These are phyloP conservation scores for Zaprionus nigranus DNA, from an alignment of 1,140 invertebrate genomes.

Conservation along the genomic window DNA sequence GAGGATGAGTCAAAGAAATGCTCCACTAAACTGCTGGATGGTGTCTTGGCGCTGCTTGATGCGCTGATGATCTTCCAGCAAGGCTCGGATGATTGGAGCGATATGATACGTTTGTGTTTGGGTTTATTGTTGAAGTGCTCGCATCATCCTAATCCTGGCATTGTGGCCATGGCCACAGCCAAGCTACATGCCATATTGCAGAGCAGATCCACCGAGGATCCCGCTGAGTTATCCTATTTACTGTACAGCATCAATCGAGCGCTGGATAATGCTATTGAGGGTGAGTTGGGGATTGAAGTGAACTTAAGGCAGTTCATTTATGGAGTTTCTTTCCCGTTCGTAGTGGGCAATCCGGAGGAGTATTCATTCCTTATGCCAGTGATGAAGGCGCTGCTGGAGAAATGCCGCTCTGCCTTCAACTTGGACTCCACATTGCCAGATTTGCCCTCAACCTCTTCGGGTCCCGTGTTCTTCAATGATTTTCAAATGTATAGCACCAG, in stretches of 20 bases:
- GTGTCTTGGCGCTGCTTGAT: slow-evolving; percentile 85
- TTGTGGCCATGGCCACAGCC: slow-evolving; percentile 87
- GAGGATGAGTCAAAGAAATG: slow-evolving; percentile 86
- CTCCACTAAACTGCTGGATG: slow-evolving; percentile 86
- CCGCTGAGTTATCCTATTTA: slow-evolving; percentile 86
- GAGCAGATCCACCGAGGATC: slow-evolving; percentile 85
- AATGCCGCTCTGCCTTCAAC: slow-evolving; percentile 85
- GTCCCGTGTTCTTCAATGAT: slow-evolving; percentile 87
- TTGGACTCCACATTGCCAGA: slow-evolving; percentile 86
- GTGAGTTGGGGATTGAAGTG: slow-evolving; percentile 45
- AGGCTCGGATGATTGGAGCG: slow-evolving; percentile 86
- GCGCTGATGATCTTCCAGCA: slow-evolving; percentile 86
- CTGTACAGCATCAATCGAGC: slow-evolving; percentile 85
- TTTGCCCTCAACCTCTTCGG: slow-evolving; percentile 85
- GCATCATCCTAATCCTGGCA: slow-evolving; percentile 85
- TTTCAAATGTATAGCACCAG: slow-evolving; percentile 87
- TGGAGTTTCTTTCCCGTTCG: background rate
- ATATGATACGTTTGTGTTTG: slow-evolving; percentile 86
- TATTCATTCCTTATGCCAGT: slow-evolving; percentile 88
- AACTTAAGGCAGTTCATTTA: background rate
- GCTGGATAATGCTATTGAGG: slow-evolving; percentile 84
- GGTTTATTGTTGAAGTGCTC: slow-evolving; percentile 86
- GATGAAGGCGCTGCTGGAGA: slow-evolving; percentile 88
- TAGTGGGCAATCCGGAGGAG: slow-evolving; percentile 86
- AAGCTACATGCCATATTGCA: slow-evolving; percentile 87